Evolutionary conservation across 1,140 invertebrate genomes (phyloP), one percentile per base, ranked within the genome.

Genomic region (Eriosoma lanigerum): DNA sequence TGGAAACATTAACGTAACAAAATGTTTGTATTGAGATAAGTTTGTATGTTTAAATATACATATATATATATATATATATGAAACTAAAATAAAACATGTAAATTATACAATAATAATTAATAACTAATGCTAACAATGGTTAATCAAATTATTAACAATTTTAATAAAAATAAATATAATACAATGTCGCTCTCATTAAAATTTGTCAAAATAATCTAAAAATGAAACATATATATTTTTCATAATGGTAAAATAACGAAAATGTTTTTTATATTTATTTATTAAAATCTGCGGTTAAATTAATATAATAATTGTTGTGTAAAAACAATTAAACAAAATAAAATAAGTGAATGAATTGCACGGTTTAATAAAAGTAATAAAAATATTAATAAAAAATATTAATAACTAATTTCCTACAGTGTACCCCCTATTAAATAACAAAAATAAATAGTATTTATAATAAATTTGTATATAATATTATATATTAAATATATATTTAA

Each of bases 31-130:
- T 76, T 60, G 73, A 76, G 73, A 76, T 76, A 56, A 48, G 58
- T 58, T 38, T 76, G 19, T 75, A 56, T 68, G 44, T 68, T 68
- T 24, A 46, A 68, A 68, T n/a, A n/a, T n/a, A n/a, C n/a, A n/a
- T n/a, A 38, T 38, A 38, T 38, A 38, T 38, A 38, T 38, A 38
- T 38, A 70, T 48, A 70, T 48, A 21, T 70, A 70, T 24, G 46
- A 76, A n/a, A 76, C 73, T 76, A 76, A 76, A 76, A 76, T 76
- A 76, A 76, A 76, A 76, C 73, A 76, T 60, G 29, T 60, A 46
- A 60, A 76, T 76, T 76, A 24, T 76, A 58, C 32, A 60, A 38
- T 56, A 75, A 75, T 75, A 70, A 48, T 70, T 75, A 75, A 75
- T 75, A 76, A 26, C 26, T 73, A 32, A 19, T n/a, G n/a, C 73